A percentile compares a stretch with the other conserved stretches of the same genome.
Evolutionary conservation across 2,797 vertebrate genomes (phyloP).

Genomic region (Rhincodon typus): DNA sequence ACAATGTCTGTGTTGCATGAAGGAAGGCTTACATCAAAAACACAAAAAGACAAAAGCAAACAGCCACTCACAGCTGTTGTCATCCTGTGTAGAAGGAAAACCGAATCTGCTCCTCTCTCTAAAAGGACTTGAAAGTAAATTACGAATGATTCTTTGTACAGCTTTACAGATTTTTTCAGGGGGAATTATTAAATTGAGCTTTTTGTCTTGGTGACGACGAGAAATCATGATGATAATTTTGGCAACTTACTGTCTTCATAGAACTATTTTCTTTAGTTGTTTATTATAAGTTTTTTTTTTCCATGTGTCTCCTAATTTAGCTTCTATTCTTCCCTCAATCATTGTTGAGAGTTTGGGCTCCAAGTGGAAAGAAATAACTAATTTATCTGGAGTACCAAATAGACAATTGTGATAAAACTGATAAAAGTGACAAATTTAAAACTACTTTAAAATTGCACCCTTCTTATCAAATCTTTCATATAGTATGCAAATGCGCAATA

Average conservation of each 20-base stretch:
- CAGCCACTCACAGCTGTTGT: conserved; percentile 36
- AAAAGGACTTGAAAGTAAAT: not conserved
- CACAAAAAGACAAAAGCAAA: conserved; percentile 39
- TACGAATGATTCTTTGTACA: not conserved
- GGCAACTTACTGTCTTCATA: not conserved
- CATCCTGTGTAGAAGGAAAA: not conserved
- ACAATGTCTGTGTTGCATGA: conserved; percentile 46
- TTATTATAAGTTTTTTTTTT: not conserved
- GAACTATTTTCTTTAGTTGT: not conserved
- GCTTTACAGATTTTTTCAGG: conserved; percentile 1
- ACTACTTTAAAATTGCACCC: not conserved
- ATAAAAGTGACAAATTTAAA: not conserved
- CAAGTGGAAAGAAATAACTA: not conserved
- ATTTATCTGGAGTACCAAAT: too few relatives aligned
- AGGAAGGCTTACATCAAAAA: conserved; percentile 48
- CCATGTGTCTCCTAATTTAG: not conserved
- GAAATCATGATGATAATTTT: not conserved
- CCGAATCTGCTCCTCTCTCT: conserved; percentile 6
- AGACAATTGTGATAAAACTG: too few relatives aligned
- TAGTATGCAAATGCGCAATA: not conserved
- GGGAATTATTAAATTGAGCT: not conserved
- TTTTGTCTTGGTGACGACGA: not conserved
- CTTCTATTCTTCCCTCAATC: not conserved
- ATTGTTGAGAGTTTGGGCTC: not conserved
- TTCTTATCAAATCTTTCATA: not conserved